phyloP scores from a whole-genome alignment of 1,140 invertebrate species.

The Pseudomyrmex sp. region DNA sequence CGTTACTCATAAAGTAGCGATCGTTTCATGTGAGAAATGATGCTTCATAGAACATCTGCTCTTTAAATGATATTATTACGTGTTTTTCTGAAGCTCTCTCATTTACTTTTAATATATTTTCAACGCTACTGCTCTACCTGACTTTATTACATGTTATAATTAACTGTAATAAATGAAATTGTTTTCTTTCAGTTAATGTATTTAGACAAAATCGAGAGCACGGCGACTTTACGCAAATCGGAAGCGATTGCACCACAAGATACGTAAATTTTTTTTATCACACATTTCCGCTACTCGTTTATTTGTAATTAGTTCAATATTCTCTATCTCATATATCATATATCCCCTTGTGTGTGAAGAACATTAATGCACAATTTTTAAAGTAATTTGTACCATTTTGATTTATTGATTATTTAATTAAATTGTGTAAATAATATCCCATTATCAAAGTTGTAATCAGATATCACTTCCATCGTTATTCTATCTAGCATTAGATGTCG shows the following conservation, averaged over 20 bases:
- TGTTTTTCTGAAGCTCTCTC: neutral
- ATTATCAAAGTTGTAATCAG: neutral
- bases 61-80: neutral
- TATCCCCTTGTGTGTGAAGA: too few relatives aligned
- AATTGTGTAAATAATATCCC: too few relatives aligned
- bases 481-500: conserved; percentile 28
- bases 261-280: conserved; percentile 27
- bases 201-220: conserved; percentile 59
- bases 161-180: neutral
- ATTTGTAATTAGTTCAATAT: neutral
- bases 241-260: conserved; percentile 1
- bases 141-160: neutral
- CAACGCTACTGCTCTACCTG: too few relatives aligned
- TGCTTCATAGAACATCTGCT: neutral
- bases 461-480: neutral
- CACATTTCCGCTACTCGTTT: neutral
- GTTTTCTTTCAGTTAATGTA: conserved; percentile 68
- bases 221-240: conserved; percentile 9
- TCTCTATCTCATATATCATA: neutral
- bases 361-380: too few relatives aligned
- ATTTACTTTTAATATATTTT: too few relatives aligned
- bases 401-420: too few relatives aligned
- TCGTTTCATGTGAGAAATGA: conserved; percentile 1
- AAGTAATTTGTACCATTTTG: neutral
- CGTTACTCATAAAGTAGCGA: neutral